Percentiles rank a stretch among this genome's conserved stretches.
Conservation (phyloP, 2,113 vertebrate species). For the Microcebus tavaratra region DNA sequence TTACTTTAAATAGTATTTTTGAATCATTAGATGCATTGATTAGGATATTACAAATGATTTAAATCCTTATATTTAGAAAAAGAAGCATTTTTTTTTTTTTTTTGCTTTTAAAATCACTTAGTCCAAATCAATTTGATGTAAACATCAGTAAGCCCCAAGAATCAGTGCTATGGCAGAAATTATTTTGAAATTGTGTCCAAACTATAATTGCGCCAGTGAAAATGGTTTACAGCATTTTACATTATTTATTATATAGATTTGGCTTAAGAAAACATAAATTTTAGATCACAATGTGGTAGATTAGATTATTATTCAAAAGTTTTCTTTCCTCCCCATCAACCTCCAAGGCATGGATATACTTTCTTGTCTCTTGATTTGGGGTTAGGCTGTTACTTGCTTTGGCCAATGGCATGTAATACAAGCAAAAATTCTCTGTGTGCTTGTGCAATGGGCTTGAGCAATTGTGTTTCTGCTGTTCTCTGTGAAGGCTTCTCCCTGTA, state of each 20-base stretch:
- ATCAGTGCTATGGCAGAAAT: not conserved
- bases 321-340: not conserved
- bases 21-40: not conserved
- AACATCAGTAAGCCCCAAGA: not conserved
- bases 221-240: not conserved
- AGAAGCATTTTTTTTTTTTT: not conserved
- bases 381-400: not conserved
- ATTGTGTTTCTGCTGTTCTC: not conserved
- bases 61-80: not conserved
- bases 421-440: not conserved
- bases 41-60: not conserved
- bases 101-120: not conserved
- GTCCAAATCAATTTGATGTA: not conserved
- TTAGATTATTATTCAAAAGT: not conserved
- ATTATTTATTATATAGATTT: not conserved
- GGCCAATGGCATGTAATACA: not conserved
- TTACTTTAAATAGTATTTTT: not conserved
- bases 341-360: accelerated
- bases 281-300: not conserved
- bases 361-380: not conserved
- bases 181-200: not conserved
- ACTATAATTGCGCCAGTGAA: not conserved
- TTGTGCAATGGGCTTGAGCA: not conserved
- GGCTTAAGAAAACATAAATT: not conserved
- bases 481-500: not conserved